Percentiles rank a stretch among this genome's conserved stretches.
phyloP scores from a whole-genome alignment of 30 jellyfish, hydroid and myxozoan species.

The Hydra vulgaris region DNA sequence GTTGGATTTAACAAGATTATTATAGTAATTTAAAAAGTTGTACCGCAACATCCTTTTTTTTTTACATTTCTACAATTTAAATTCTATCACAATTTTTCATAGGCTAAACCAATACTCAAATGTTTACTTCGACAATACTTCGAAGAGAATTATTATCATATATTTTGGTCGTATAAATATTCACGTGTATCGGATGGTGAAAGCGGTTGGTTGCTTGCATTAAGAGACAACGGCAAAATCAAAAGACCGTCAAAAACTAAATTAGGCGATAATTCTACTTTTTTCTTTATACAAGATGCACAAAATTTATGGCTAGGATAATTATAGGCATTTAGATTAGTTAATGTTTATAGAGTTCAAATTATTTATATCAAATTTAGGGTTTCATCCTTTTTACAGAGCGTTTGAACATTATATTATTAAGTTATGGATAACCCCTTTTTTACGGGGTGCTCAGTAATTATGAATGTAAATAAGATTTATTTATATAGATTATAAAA shows the following conservation, averaged over 20 bases:
- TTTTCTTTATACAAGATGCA: conserved; percentile 27
- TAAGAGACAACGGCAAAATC: conserved; percentile 66
- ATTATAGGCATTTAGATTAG: not conserved
- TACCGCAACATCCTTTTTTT: not conserved
- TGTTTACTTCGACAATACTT: conserved; percentile 36
- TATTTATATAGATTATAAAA: not conserved
- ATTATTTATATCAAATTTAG: no score
- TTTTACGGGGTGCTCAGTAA: not conserved
- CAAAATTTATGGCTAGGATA: not conserved
- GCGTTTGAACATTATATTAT: not conserved
- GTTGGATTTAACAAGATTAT: not conserved
- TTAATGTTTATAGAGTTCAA: not conserved
- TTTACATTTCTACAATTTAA: not conserved
- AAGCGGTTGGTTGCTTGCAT: conserved; percentile 64
- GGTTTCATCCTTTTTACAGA: not conserved
- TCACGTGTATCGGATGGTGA: conserved; percentile 17
- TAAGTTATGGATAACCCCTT: not conserved
- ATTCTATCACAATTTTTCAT: no score
- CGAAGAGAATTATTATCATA: conserved; percentile 61
- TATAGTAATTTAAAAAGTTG: not conserved
- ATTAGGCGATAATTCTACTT: conserved; percentile 66
- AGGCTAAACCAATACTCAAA: conserved; percentile 40
- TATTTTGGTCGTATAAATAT: conserved; percentile 67
- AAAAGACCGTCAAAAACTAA: conserved; percentile 46
- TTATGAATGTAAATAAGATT: not conserved